Evolutionary conservation across 2,888 invertebrate genomes (phyloP).

Genomic region (Conistra vaccinii): DNA sequence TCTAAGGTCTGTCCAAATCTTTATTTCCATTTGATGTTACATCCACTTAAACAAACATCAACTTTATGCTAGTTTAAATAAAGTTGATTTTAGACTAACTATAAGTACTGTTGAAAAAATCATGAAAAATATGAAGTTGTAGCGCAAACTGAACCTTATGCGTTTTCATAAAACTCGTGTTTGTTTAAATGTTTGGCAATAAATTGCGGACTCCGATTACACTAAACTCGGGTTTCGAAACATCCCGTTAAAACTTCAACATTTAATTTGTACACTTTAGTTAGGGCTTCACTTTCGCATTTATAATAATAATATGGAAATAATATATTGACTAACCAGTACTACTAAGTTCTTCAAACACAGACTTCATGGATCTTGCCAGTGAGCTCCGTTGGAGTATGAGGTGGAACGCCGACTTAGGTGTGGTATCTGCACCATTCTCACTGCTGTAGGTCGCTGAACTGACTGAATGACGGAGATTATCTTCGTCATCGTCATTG

Average conservation of each 20-base stretch:
- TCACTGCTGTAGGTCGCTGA: slow-evolving; percentile 80
- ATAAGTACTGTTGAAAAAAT: no score
- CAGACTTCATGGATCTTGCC: slow-evolving; percentile 95
- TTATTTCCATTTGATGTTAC: no score
- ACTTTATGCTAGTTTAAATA: no score
- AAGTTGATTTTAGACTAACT: no score
- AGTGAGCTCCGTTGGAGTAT: slow-evolving; percentile 95
- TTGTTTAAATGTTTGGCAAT: no score
- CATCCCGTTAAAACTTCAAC: background rate
- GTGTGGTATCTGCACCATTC: slow-evolving; percentile 71
- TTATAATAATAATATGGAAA: background rate
- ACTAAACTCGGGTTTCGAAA: background rate
- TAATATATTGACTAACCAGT: slow-evolving; percentile 80
- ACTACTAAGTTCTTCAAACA: slow-evolving; percentile 94
- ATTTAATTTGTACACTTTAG: background rate
- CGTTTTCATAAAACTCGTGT: no score
- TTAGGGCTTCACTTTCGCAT: background rate
- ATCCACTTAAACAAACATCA: no score
- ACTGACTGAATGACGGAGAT: slow-evolving; percentile 82
- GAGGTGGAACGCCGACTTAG: slow-evolving; percentile 93
- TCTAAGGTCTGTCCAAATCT: no score
- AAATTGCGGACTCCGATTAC: no score
- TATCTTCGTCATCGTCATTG: slow-evolving; percentile 86
- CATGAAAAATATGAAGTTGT: no score
- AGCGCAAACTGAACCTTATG: no score